phyloP scores from a whole-genome alignment of 1,140 invertebrate species.

The Acromyrmex charruanus region DNA sequence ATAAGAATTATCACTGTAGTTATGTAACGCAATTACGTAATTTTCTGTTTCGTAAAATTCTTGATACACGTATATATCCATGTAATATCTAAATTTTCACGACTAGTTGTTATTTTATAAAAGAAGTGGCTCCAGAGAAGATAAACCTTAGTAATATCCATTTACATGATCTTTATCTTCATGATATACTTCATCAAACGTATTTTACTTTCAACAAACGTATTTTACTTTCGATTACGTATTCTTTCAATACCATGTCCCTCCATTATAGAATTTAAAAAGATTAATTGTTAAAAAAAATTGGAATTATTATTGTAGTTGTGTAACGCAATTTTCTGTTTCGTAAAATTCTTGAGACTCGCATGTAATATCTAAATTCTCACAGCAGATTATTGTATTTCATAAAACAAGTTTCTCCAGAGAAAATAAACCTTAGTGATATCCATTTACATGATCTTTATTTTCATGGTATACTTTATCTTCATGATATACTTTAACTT shows the following conservation, averaged over 20 bases:
- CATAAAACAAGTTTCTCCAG: too few species aligned
- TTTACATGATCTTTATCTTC: too few species aligned
- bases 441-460: too few species aligned
- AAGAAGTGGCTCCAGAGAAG: too few species aligned
- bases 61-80: neutral
- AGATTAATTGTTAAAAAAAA: conserved; percentile 43
- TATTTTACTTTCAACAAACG: neutral
- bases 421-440: too few species aligned
- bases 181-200: neutral
- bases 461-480: too few species aligned
- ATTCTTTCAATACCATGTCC: conserved; percentile 19
- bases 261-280: conserved; percentile 61
- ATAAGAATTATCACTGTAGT: neutral
- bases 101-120: neutral
- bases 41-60: neutral
- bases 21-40: neutral
- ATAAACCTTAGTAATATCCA: too few species aligned
- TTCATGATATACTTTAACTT: too few species aligned
- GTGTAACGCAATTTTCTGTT: neutral
- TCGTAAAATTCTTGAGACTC: neutral
- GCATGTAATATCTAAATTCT: neutral
- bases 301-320: neutral
- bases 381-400: neutral
- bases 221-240: neutral
- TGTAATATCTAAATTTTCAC: neutral